Evolutionary conservation across 2,888 invertebrate genomes (phyloP).

Genomic region (Pachydiplax longipennis): DNA sequence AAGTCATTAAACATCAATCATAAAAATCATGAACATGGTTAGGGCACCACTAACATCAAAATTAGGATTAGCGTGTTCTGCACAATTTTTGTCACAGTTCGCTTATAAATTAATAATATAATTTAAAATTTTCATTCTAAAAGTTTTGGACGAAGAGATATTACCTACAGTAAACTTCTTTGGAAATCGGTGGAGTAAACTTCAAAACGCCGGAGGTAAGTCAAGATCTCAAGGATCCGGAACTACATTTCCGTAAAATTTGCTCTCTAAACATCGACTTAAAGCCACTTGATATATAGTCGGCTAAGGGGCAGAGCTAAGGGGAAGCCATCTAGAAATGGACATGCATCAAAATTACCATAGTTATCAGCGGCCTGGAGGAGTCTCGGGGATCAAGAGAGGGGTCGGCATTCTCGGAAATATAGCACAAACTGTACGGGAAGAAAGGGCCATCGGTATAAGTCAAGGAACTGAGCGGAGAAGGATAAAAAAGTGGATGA

Average conservation of each 20-base stretch:
- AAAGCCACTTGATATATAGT: neutral
- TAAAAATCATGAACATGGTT: no score
- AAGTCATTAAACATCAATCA: no score
- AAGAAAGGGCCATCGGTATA: slow-evolving; percentile 25
- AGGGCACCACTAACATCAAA: no score
- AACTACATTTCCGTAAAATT: no score
- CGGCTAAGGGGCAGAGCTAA: neutral
- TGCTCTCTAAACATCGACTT: no score
- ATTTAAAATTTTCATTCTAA: no score
- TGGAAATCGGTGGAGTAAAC: no score
- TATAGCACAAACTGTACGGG: neutral
- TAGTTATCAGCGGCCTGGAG: neutral
- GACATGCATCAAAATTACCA: neutral
- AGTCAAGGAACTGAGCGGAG: neutral
- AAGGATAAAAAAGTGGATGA: neutral
- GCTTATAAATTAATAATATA: no score
- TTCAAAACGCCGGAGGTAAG: neutral
- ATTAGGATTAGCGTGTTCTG: no score
- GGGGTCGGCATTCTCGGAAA: neutral
- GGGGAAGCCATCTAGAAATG: neutral
- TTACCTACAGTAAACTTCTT: no score
- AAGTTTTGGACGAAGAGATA: no score
- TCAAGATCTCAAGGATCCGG: neutral
- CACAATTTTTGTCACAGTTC: no score
- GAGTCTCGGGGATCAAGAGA: neutral